Conservation (phyloP, 2,888 invertebrate genomes). For the Operophtera brumata region DNA sequence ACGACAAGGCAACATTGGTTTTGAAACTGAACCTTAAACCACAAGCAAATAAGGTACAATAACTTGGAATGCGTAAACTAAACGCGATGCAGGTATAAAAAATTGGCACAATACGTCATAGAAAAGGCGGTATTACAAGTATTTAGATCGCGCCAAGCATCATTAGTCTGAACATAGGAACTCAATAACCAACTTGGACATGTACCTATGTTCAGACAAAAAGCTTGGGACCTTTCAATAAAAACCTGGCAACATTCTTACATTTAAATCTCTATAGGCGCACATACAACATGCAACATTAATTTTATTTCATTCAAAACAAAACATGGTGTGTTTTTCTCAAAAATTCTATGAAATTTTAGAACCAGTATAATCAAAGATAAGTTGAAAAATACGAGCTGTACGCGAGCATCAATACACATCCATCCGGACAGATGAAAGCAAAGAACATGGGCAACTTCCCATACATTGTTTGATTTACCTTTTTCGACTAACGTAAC, state of each 20-base stretch:
- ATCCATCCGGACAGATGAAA: too few species aligned
- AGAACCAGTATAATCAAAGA: too few species aligned
- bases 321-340: too few species aligned
- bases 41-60: conserved; percentile 12
- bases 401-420: too few species aligned
- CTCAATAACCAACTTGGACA: background rate
- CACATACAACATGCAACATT: conserved; percentile 58
- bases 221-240: conserved; percentile 22
- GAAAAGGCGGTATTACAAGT: conserved; percentile 51
- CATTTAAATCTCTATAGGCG: conserved; percentile 50
- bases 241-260: conserved; percentile 60
- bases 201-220: background rate
- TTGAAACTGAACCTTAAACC: background rate
- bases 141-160: conserved; percentile 14
- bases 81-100: conserved; percentile 46
- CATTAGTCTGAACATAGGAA: too few species aligned
- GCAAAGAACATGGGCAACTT: too few species aligned
- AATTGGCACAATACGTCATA: conserved; percentile 63
- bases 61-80: conserved; percentile 54
- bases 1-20: background rate
- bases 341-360: too few species aligned
- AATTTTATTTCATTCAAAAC: background rate
- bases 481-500: too few species aligned
- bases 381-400: too few species aligned
- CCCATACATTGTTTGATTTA: too few species aligned